These are phyloP conservation scores for Heterochromis multidens DNA, from an alignment of 2,113 vertebrate genomes.

Conservation along the genomic window DNA sequence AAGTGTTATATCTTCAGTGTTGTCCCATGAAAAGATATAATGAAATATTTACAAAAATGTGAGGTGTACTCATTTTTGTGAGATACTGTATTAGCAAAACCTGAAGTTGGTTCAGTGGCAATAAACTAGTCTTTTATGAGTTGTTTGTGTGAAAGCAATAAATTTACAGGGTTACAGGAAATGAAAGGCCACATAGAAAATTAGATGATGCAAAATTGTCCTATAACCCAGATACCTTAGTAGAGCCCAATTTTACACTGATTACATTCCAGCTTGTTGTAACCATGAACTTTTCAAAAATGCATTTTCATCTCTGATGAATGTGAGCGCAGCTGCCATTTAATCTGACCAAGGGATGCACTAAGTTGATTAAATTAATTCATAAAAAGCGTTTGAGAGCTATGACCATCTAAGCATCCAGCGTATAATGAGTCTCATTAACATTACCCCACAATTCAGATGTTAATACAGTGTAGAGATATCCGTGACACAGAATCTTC, in stretches of 20 bases:
- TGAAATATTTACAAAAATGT: too few species aligned
- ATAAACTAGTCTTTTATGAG: not conserved
- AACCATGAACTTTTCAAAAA: not conserved
- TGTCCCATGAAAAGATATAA: too few species aligned
- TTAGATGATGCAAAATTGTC: not conserved
- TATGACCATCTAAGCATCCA: not conserved
- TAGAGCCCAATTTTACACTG: not conserved
- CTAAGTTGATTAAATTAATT: not conserved
- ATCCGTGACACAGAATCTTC: not conserved
- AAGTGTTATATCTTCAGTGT: too few species aligned
- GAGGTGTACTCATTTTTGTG: too few species aligned
- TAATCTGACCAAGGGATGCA: not conserved
- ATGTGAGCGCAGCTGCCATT: not conserved
- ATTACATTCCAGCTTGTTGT: not conserved
- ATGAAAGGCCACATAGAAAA: conserved; percentile 9
- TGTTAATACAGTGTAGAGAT: not conserved
- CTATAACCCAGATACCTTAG: not conserved
- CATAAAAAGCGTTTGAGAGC: not conserved
- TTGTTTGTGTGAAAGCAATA: not conserved
- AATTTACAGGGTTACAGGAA: not conserved
- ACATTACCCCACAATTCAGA: not conserved
- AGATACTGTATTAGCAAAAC: not conserved
- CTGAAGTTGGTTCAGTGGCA: not conserved
- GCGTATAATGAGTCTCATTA: not conserved
- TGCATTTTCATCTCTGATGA: not conserved